phyloP scores from a whole-genome alignment of 2,113 vertebrate genomes.

The Talpa occidentalis region DNA sequence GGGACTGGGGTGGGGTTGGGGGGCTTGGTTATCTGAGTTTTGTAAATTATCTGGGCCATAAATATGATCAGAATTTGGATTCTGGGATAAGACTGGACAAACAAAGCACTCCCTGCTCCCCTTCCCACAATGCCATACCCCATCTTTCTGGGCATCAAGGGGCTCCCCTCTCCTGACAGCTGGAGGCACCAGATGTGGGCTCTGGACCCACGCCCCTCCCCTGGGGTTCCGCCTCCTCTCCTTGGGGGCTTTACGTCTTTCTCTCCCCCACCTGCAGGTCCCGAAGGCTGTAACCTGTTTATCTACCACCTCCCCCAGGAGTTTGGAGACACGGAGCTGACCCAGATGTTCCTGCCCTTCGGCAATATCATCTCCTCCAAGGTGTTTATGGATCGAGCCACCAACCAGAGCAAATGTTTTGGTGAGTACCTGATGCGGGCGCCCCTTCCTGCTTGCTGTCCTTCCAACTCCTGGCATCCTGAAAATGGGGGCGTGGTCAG shows the following conservation, averaged over 20 bases:
- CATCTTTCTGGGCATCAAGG: not conserved
- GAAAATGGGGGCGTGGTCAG: too few species aligned
- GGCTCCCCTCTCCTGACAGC: not conserved
- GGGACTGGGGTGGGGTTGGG: not conserved
- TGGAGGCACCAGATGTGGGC: not conserved
- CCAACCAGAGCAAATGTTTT: conserved; percentile 99
- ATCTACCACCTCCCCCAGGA: conserved; percentile 99
- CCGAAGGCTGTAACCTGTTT: conserved; percentile 99
- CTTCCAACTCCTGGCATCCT: rapidly evolving
- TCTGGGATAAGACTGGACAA: not conserved
- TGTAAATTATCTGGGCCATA: not conserved
- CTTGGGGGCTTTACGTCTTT: conserved; percentile 82
- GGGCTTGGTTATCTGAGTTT: not conserved
- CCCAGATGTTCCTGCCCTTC: conserved; percentile 99
- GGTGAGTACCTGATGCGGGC: conserved; percentile 86
- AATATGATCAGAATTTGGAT: not conserved
- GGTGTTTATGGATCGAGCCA: conserved; percentile 99
- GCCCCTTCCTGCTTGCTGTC: not conserved
- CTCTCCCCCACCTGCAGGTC: conserved; percentile 88
- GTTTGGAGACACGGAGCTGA: conserved; percentile 99
- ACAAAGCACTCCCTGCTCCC: not conserved
- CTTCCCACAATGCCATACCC: not conserved
- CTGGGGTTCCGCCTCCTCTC: conserved; percentile 65
- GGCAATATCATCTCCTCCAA: conserved; percentile 99
- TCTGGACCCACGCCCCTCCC: conserved; percentile 42